These are phyloP conservation scores for Apis laboriosa DNA, from an alignment of 1,140 invertebrate genomes.

Conservation along the genomic window DNA sequence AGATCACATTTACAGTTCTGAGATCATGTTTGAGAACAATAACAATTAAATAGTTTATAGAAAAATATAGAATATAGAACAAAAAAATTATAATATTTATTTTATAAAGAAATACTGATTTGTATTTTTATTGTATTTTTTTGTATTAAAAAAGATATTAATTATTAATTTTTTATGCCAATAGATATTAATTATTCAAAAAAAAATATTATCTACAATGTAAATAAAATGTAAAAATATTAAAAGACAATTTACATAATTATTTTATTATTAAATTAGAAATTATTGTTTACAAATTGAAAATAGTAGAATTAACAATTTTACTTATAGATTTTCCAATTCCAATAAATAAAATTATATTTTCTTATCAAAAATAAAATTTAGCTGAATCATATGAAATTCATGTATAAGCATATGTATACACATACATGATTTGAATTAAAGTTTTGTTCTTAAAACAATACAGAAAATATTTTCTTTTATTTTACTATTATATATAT, in stretches of 20 bases:
- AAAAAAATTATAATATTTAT: conserved; percentile 17
- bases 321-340: neutral
- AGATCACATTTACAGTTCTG: conserved; percentile 37
- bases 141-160: neutral
- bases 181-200: neutral
- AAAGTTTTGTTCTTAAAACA: neutral
- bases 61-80: conserved; percentile 36
- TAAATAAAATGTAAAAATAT: neutral
- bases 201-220: neutral
- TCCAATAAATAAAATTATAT: neutral
- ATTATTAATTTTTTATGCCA: neutral
- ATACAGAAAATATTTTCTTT: neutral
- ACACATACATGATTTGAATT: too few species aligned
- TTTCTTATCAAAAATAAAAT: conserved; percentile 15
- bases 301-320: conserved; percentile 6
- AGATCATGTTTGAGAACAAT: conserved; percentile 32
- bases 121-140: conserved; percentile 9
- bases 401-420: too few species aligned
- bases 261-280: neutral
- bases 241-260: neutral
- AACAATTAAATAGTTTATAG: conserved; percentile 31
- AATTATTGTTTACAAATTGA: neutral
- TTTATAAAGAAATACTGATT: conserved; percentile 32
- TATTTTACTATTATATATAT: neutral
- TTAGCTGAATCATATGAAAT: neutral